These are phyloP conservation scores for Synergus gifuensis DNA, from an alignment of 2,888 invertebrate genomes.

Conservation along the genomic window DNA sequence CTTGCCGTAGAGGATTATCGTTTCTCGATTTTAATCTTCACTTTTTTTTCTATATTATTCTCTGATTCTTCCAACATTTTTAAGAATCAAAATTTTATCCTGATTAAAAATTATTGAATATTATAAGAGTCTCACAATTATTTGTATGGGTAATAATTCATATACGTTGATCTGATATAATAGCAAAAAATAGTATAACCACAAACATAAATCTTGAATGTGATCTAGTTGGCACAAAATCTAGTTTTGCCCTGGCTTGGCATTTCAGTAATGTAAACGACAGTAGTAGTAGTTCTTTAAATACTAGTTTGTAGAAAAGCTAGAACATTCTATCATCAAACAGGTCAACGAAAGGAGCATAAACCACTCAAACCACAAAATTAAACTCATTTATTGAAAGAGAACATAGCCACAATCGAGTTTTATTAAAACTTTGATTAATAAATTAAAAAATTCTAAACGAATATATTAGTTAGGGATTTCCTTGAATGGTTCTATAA, in stretches of 20 bases:
- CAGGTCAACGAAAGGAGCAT: conserved; percentile 5
- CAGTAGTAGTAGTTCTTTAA: conserved; percentile 2
- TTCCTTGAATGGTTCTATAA: background rate
- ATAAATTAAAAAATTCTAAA: background rate
- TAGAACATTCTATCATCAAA: conserved; percentile 32
- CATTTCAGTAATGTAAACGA: background rate
- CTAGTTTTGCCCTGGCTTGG: background rate
- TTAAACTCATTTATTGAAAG: background rate
- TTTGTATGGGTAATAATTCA: no score
- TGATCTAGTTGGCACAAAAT: conserved; percentile 32
- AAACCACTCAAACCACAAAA: background rate
- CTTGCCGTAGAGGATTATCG: conserved; percentile 52
- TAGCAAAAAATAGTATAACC: background rate
- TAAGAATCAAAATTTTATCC: background rate
- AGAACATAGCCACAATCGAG: background rate
- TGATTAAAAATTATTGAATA: background rate
- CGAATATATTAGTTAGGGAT: background rate
- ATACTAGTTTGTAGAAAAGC: conserved; percentile 24
- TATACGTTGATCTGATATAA: background rate
- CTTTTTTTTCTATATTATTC: background rate
- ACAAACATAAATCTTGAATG: conserved; percentile 28
- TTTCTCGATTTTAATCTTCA: conserved; percentile 17
- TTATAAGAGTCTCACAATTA: no score
- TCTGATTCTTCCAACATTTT: background rate
- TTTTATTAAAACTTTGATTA: no score